Percentiles rank a stretch among this genome's conserved stretches.
These are phyloP conservation scores for Lycopodina hypogea DNA, from an alignment of 37 sponge, comb jelly and placozoan species.

Conservation along the genomic window DNA sequence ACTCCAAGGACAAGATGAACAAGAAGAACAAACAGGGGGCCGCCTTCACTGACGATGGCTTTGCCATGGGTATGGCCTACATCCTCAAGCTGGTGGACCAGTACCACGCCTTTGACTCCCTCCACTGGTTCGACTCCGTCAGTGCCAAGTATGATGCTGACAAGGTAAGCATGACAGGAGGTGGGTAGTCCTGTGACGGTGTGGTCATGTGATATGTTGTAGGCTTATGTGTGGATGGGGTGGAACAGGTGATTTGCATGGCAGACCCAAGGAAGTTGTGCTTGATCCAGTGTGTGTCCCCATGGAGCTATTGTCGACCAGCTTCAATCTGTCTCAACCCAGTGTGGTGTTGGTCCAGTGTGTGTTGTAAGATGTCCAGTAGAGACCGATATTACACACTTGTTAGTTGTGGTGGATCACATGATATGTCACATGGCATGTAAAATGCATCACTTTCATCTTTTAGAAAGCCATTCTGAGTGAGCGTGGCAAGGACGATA, in stretches of 20 bases:
- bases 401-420: too few relatives aligned
- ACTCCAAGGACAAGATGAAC: conserved; percentile 92
- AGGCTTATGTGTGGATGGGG: neutral
- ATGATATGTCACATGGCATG: neutral
- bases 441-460: neutral
- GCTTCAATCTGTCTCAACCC: too few relatives aligned
- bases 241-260: neutral
- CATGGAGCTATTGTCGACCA: too few relatives aligned
- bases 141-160: conserved; percentile 71
- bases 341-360: too few relatives aligned
- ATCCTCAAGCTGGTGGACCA: conserved; percentile 96
- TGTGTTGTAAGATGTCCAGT: too few relatives aligned
- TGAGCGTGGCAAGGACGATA: conserved; percentile 59
- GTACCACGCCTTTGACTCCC: conserved; percentile 95
- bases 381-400: too few relatives aligned
- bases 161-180: conserved; percentile 37
- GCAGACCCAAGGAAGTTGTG: too few relatives aligned
- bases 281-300: too few relatives aligned
- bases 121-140: conserved; percentile 95
- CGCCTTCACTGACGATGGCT: conserved; percentile 97
- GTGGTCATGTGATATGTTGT: too few relatives aligned
- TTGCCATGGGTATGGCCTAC: conserved; percentile 98
- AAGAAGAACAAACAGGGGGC: conserved; percentile 98
- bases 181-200: neutral
- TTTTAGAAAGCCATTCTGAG: conserved; percentile 33